Conservation (phyloP, 2,113 vertebrate genomes). For the Pavo muticus region DNA sequence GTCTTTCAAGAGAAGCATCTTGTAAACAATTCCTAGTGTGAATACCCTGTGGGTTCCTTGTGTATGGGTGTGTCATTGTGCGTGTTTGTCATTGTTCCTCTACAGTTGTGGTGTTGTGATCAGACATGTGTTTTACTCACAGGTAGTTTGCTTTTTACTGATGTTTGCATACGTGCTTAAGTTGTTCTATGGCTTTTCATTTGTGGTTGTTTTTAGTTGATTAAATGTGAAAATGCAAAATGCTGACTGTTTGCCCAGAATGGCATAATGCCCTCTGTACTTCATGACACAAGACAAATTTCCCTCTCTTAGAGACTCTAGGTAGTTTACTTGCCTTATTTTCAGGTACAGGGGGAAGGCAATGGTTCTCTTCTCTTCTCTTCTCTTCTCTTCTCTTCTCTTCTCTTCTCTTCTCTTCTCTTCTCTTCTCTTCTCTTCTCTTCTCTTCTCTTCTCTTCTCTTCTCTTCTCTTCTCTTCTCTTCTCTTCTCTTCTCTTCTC, state of each 20-base stretch:
- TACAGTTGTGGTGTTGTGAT: not conserved
- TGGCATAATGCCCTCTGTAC: not conserved
- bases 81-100: not conserved
- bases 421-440: not conserved
- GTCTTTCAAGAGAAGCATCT: not conserved
- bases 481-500: not conserved
- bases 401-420: not conserved
- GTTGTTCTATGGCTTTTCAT: constrained; percentile 14
- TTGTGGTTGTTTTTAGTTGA: not conserved
- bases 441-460: not conserved
- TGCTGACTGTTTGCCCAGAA: not conserved
- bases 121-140: not conserved
- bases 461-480: not conserved
- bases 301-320: not conserved
- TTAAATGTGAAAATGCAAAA: constrained; percentile 1
- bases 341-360: not conserved
- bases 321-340: not conserved
- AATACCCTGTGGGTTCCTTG: not conserved
- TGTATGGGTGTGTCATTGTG: not conserved
- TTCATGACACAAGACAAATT: not conserved
- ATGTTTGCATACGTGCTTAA: not conserved
- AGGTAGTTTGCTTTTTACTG: constrained; percentile 19
- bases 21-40: not conserved
- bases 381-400: not conserved
- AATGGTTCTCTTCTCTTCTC: not conserved